Conservation (phyloP, 2,888 invertebrate species). For the Aporophyla lueneburgensis region DNA sequence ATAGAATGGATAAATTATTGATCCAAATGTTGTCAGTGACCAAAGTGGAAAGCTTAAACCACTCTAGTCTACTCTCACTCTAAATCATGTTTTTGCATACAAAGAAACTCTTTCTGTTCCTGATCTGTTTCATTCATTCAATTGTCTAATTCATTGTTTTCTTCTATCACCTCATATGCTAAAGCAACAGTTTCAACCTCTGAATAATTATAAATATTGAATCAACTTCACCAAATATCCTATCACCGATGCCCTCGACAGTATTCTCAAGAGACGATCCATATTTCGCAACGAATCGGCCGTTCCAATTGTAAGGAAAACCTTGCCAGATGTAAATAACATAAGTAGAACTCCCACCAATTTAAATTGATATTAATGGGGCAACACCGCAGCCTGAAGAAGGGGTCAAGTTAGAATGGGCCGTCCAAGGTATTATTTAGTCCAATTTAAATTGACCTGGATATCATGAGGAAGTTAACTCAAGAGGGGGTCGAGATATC, state of each 20-base stretch:
- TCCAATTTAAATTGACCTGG: conserved; percentile 58
- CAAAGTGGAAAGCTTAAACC: background rate
- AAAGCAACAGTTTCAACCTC: no score
- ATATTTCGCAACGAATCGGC: conserved; percentile 86
- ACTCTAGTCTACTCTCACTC: no score
- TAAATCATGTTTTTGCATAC: no score
- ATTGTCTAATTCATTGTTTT: background rate
- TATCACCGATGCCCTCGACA: conserved; percentile 71
- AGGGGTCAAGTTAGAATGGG: conserved; percentile 45
- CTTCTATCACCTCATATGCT: no score
- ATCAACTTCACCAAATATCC: conserved; percentile 56
- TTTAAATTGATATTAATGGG: conserved; percentile 42
- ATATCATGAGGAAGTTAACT: conserved; percentile 29
- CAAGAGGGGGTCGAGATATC: conserved; percentile 52
- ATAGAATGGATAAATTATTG: no score
- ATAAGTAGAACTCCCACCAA: conserved; percentile 58
- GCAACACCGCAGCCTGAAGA: conserved; percentile 13
- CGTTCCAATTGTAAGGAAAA: conserved; percentile 85
- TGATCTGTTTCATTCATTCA: no score
- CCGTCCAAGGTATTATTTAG: conserved; percentile 19
- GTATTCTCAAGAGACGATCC: conserved; percentile 84
- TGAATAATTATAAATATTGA: conserved; percentile 18
- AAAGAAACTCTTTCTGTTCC: background rate
- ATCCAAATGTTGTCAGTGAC: background rate
- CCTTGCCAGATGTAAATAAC: conserved; percentile 80